Evolutionary conservation across 2,888 invertebrate genomes (phyloP).

Genomic region (Nymphalis c-album): DNA sequence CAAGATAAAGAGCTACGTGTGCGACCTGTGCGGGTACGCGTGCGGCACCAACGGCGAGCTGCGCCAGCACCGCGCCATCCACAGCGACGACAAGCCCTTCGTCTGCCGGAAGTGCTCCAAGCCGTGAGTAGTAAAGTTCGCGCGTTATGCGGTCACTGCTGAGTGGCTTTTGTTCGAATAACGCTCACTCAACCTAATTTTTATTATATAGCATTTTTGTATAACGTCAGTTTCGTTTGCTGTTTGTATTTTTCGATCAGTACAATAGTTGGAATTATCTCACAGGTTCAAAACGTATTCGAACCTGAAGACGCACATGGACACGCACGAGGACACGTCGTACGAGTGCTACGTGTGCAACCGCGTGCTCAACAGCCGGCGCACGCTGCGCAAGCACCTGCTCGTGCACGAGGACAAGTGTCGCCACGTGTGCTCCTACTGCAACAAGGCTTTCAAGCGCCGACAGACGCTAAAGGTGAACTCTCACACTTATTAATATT

Average conservation of each 20-base stretch:
- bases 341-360: constrained; percentile 78
- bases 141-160: no score
- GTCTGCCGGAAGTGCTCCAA: constrained; percentile 77
- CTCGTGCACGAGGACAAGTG: constrained; percentile 79
- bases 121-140: constrained; percentile 50
- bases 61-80: constrained; percentile 80
- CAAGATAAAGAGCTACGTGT: constrained; percentile 80
- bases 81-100: constrained; percentile 80
- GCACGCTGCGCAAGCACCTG: constrained; percentile 78
- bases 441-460: constrained; percentile 79
- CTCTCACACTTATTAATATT: constrained; percentile 55
- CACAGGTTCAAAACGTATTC: constrained; percentile 80
- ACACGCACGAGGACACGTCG: constrained; percentile 79
- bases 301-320: constrained; percentile 79
- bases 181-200: no score
- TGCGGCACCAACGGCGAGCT: constrained; percentile 81
- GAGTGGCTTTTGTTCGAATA: no score
- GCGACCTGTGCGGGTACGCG: constrained; percentile 81
- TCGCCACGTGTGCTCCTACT: constrained; percentile 77
- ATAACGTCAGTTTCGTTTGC: no score
- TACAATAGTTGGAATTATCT: background rate
- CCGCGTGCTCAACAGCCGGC: constrained; percentile 77
- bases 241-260: background rate
- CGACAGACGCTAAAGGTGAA: constrained; percentile 76
- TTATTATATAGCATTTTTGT: no score